Percentiles rank a stretch among this genome's conserved stretches.
Conservation (phyloP, 2,797 vertebrate species). For the Coilia nasus region DNA sequence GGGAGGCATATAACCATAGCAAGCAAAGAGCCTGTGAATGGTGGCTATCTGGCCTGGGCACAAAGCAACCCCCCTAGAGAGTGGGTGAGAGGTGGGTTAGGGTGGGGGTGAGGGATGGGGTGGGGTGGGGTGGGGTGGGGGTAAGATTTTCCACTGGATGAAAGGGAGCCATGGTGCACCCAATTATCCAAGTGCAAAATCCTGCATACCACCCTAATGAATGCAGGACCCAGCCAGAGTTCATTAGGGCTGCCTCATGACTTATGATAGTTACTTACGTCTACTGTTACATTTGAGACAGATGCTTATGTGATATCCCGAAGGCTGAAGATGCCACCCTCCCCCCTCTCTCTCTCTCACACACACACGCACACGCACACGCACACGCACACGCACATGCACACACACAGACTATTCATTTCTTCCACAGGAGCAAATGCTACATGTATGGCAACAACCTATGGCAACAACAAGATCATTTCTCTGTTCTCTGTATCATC, state of each 20-base stretch:
- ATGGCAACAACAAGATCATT: not conserved
- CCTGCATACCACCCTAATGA: not conserved
- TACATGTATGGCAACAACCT: not conserved
- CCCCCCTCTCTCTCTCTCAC: not conserved
- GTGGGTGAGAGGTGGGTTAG: too few species aligned
- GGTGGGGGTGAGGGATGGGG: too few species aligned
- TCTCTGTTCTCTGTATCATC: not conserved
- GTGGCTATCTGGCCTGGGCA: not conserved
- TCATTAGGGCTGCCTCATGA: not conserved
- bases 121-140: not conserved
- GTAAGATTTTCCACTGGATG: conserved; percentile 39
- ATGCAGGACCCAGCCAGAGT: not conserved
- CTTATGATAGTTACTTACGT: not conserved
- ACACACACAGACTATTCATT: not conserved
- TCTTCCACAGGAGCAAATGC: not conserved
- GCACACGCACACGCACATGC: too few species aligned
- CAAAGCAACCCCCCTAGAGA: conserved; percentile 24
- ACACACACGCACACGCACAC: too few species aligned
- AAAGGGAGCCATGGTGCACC: conserved; percentile 30
- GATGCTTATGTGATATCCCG: not conserved
- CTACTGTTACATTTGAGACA: not conserved
- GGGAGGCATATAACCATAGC: not conserved
- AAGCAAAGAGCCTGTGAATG: not conserved
- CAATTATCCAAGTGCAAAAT: conserved; percentile 37
- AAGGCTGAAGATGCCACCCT: not conserved